phyloP scores from a whole-genome alignment of 2,797 vertebrate genomes.

The Capromys pilorides region DNA sequence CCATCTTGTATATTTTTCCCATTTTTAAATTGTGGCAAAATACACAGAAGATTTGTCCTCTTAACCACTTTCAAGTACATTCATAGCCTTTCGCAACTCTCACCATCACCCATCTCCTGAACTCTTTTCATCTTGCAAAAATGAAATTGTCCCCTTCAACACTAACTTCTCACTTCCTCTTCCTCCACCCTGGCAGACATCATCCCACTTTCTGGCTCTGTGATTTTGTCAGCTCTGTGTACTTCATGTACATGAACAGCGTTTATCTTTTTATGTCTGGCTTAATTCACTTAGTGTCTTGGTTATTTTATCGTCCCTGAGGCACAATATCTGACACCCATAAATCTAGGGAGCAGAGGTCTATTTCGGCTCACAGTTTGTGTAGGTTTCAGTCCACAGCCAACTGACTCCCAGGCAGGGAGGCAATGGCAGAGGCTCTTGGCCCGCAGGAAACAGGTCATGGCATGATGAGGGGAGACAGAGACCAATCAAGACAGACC shows the following conservation, averaged over 20 bases:
- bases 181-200: not conserved
- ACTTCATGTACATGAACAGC: not conserved
- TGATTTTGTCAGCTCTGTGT: not conserved
- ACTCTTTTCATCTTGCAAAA: not conserved
- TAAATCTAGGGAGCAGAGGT: not conserved
- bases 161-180: not conserved
- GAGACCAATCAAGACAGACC: not conserved
- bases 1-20: not conserved
- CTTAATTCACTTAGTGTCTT: not conserved
- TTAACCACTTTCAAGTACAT: not conserved
- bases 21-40: not conserved
- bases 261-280: not conserved
- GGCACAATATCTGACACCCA: not conserved
- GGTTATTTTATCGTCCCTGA: not conserved
- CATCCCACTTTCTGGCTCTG: not conserved
- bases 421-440: not conserved
- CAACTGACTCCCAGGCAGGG: not conserved
- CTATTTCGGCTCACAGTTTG: not conserved
- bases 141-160: not conserved
- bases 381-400: not conserved
- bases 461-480: not conserved
- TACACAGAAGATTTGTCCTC: not conserved
- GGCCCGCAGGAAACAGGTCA: not conserved
- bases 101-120: not conserved
- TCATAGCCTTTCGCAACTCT: not conserved